Base-by-base conservation (phyloP, 2,797 vertebrate genomes). In the Cheirogaleus major region DNA sequence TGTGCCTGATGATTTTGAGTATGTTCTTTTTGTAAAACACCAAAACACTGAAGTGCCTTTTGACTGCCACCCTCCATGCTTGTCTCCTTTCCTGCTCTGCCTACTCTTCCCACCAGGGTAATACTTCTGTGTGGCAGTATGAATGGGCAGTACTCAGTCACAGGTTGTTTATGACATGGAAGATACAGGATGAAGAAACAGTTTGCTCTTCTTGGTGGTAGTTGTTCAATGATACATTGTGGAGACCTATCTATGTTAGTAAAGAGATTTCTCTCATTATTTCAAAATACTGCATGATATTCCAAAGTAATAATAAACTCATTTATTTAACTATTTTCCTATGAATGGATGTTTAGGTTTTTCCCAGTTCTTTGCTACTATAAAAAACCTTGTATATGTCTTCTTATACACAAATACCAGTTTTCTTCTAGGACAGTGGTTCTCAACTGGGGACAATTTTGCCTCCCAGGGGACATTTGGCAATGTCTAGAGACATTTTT, bases 241-340 rank as follows among this genome's bases (percentile, higher is more conserved):
- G 25, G 22, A 88, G 45, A 76, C 87, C 45, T 82, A 55, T 11
- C 27, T 73, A 45, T 65, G 43, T 50, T 81, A 87, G 27, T 45
- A 87, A 80, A 95, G 65, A 92, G 63, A 75, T 59, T 75, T 92
- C 27, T 73, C 73, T 89, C 32, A 70, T 93, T 73, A 95, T 87
- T 94, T 91, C 52, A 86, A 91, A 91, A 93, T 69, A 84, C 32
- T 89, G 38, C 50, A 85, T 41, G 8, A 35, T 84, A 89, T 90
- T 93, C 48, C 32, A 94, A 72, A 85, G 75, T 82, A 92, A 72
- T 73, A 94, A 67, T 61, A 76, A 84, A 43, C 48, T 50, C 61
- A 9, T 63, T 93, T 91, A 91, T 63, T 93, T 91, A 91, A n/a
- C 43, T 87, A 17, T 65, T 73, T 81, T 91, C 50, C 90, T 91